These are phyloP conservation scores for Chlorops oryzae DNA, from an alignment of 1,140 invertebrate species.

Conservation along the genomic window DNA sequence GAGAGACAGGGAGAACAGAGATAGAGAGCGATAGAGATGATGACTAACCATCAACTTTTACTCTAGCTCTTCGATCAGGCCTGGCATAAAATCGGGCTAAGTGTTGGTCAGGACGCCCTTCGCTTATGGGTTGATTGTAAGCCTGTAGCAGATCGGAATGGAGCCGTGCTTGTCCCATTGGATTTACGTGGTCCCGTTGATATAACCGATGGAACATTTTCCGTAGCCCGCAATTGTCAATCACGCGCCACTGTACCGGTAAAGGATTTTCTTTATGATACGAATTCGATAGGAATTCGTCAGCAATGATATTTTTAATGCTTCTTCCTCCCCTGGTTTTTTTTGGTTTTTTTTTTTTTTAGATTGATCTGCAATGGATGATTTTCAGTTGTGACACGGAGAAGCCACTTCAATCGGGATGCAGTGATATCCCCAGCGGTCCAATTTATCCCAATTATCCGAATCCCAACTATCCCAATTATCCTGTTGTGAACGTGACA, in stretches of 20 bases:
- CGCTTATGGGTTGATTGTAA: slow-evolving; percentile 67
- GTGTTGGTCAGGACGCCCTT: slow-evolving; percentile 58
- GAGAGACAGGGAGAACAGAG: background rate
- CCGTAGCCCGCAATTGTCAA: slow-evolving; percentile 57
- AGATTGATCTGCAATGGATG: slow-evolving; percentile 80
- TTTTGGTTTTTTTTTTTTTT: slow-evolving; percentile 22
- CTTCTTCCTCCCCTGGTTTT: background rate
- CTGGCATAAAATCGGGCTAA: slow-evolving; percentile 76
- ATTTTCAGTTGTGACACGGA: slow-evolving; percentile 71
- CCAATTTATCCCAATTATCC: too few relatives aligned
- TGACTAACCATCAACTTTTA: slow-evolving; percentile 13
- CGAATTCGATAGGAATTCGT: background rate
- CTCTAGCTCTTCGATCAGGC: slow-evolving; percentile 64
- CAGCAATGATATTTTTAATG: background rate
- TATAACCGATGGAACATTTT: slow-evolving; percentile 58
- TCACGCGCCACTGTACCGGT: slow-evolving; percentile 58
- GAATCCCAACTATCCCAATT: background rate
- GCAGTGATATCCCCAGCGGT: slow-evolving; percentile 56
- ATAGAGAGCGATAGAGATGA: background rate
- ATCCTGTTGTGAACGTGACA: background rate
- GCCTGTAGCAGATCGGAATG: slow-evolving; percentile 24
- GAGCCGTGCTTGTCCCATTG: slow-evolving; percentile 43
- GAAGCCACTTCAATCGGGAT: slow-evolving; percentile 62
- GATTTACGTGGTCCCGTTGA: slow-evolving; percentile 57
- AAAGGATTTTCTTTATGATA: slow-evolving; percentile 25